Evolutionary conservation across 1,140 invertebrate species (phyloP), one percentile per base, ranked within the genome.

Genomic region (Brachionus sp.): DNA sequence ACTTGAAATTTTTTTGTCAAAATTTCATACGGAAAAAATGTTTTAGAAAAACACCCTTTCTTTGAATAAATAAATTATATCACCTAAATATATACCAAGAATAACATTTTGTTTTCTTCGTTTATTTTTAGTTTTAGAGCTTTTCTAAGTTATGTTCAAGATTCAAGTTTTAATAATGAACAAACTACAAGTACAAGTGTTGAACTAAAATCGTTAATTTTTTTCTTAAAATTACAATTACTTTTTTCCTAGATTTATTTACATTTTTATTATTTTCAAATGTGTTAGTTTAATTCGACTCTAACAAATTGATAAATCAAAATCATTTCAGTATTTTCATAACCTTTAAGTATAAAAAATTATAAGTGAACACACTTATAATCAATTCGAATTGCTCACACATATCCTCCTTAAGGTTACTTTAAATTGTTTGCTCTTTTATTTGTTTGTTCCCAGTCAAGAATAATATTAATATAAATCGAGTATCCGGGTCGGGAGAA

Each of bases 1-100:
- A 66, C 64, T 66, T 66, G 64, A 66, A 66, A 66, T 5, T 57
- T 66, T n/a, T 66, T 66, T 46, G 64, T 33, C 64, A 66, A 66
- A 66, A 66, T 66, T 66, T 66, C 33, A 66, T 33, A 66, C 29
- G 35, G 35, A 70, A 70, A 70, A 66, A 70, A 70, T 39, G 12
- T 19, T 66, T 66, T 66, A n/a, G 29, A 66, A 66, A 66, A 33
- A 66, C 25, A 16, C 16, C 50, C 50, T 19, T 57, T 57, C 19
- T 25, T 33, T 66, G 33, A 33, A 66, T 13, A 66, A 66, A 66
- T 66, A 66, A 66, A 66, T 66, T 66, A 66, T 66, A 66, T 66
- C 64, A 66, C 64, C 64, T 66, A 33, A 66, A 33, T 37, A 66
- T 33, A 66, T 33, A 66, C 12, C 25, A 33, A 66, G 25, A 33